Evolutionary conservation across 2,888 invertebrate genomes (phyloP), one percentile per base, ranked within the genome.

Genomic region (Hermaeophaga mercurialis): DNA sequence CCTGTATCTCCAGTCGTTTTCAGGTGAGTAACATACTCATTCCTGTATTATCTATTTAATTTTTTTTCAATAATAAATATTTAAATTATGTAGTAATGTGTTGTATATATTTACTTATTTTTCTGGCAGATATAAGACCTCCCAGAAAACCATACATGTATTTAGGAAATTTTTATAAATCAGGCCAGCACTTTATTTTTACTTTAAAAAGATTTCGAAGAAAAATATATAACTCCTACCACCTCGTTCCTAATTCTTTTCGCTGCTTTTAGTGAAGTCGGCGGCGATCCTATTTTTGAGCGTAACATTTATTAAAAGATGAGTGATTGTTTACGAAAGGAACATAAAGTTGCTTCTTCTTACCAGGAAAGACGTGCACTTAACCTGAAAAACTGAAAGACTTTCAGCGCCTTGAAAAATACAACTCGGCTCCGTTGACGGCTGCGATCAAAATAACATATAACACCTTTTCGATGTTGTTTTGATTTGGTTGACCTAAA

Each of bases 311-410:
- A 66, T 65, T 64, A 60, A 56, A 63, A 62, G 64, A 68, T 66
- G 67, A 68, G 65, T 64, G 68, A 70, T 69, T 70, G 68, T 69
- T 70, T 68, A 66, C 66, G 66, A 67, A 65, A 64, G 63, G 61
- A 65, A 54, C 66, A 66, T 67, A 65, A 64, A 66, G 54, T 52
- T 53, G 38, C 52, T 55, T 62, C 53, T 66, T 69, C 66, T 58
- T 62, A 58, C 56, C 62, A 66, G 63, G 58, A 66, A 66, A 66
- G 66, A 66, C 63, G 66, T 62, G 68, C 70, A 70, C 70, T 70
- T 68, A 43, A 43, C 43, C 43, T 43, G 43, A 38, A 38, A 38
- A 3, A 18, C 38, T 38, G 38, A 43, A 43, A 43, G 43, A 24
- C 15, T 43, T 43, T 43, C 24, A 46, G 34, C 50, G 56, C 54